Conservation (phyloP, 1,140 invertebrate genomes). For the Dendroctonus valens region DNA sequence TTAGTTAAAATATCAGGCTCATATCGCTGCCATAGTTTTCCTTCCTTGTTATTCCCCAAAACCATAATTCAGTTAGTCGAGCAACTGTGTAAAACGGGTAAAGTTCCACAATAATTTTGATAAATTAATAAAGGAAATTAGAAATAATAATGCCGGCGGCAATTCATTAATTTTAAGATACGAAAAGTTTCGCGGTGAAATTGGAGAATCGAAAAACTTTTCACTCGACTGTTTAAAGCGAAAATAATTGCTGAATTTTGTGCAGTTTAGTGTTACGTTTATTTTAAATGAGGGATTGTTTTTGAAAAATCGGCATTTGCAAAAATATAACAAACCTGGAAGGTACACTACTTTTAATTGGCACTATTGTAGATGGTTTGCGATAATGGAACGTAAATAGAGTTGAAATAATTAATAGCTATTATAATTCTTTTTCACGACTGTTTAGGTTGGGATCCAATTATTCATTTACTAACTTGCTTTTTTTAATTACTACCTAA, state of each 20-base stretch:
- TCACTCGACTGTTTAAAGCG: conserved; percentile 12
- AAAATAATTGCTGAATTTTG: conserved; percentile 24
- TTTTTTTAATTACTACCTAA: too few relatives aligned
- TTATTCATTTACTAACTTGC: too few relatives aligned
- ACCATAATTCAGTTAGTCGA: conserved; percentile 25
- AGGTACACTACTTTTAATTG: too few relatives aligned
- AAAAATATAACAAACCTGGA: too few relatives aligned
- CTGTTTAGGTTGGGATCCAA: too few relatives aligned
- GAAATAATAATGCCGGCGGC: conserved; percentile 33
- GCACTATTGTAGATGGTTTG: too few relatives aligned
- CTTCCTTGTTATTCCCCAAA: not conserved
- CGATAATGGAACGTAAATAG: too few relatives aligned
- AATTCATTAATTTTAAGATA: conserved; percentile 23
- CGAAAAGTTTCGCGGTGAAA: conserved; percentile 27
- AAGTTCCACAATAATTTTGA: conserved; percentile 33
- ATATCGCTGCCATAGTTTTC: too few relatives aligned
- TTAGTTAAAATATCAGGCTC: too few relatives aligned
- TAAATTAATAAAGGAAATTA: conserved; percentile 33
- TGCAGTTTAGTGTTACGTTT: too few relatives aligned
- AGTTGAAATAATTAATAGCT: too few relatives aligned
- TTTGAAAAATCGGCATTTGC: not conserved
- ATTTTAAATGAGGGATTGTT: not conserved
- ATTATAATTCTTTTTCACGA: too few relatives aligned
- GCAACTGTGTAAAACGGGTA: conserved; percentile 23
- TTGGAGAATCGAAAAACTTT: conserved; percentile 25